Percentiles rank a stretch among this genome's conserved stretches.
These are phyloP conservation scores for Zaprionus vittiger DNA, from an alignment of 1,140 invertebrate genomes.

Conservation along the genomic window DNA sequence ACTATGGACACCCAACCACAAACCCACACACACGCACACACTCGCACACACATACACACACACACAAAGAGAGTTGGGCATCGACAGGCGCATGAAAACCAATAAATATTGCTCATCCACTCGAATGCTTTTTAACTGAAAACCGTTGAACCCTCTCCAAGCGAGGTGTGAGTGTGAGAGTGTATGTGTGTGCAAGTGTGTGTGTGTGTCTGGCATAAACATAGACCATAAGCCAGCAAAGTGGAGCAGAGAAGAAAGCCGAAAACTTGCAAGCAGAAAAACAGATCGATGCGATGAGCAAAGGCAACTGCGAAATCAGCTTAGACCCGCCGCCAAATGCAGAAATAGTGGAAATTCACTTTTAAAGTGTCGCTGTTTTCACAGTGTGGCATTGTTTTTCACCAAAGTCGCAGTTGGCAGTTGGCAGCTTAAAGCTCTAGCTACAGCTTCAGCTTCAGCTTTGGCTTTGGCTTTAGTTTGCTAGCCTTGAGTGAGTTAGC, in stretches of 20 bases:
- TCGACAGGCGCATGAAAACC: slow-evolving; percentile 70
- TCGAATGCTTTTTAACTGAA: slow-evolving; percentile 80
- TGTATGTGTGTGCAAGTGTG: slow-evolving; percentile 9
- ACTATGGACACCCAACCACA: slow-evolving; percentile 27
- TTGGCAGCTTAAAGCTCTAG: slow-evolving; percentile 8
- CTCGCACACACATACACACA: neutral
- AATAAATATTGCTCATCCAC: slow-evolving; percentile 82
- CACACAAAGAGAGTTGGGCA: slow-evolving; percentile 17
- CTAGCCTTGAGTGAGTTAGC: slow-evolving; percentile 5
- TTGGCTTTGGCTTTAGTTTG: neutral
- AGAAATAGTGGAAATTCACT: slow-evolving; percentile 31
- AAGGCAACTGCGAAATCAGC: slow-evolving; percentile 14
- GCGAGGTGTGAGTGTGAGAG: slow-evolving; percentile 17
- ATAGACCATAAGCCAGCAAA: slow-evolving; percentile 23
- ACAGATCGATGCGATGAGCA: slow-evolving; percentile 34
- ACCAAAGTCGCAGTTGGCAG: neutral
- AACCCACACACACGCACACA: neutral
- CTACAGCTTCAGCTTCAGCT: neutral
- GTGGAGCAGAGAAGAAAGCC: slow-evolving; percentile 1
- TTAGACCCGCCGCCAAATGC: slow-evolving; percentile 46
- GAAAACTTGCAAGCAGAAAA: slow-evolving; percentile 8
- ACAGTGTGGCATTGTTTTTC: neutral
- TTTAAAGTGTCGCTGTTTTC: neutral
- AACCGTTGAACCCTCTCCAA: slow-evolving; percentile 77
- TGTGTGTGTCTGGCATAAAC: slow-evolving; percentile 26